Evolutionary conservation across 2,797 vertebrate species (phyloP).

Genomic region (Remorina albescens): DNA sequence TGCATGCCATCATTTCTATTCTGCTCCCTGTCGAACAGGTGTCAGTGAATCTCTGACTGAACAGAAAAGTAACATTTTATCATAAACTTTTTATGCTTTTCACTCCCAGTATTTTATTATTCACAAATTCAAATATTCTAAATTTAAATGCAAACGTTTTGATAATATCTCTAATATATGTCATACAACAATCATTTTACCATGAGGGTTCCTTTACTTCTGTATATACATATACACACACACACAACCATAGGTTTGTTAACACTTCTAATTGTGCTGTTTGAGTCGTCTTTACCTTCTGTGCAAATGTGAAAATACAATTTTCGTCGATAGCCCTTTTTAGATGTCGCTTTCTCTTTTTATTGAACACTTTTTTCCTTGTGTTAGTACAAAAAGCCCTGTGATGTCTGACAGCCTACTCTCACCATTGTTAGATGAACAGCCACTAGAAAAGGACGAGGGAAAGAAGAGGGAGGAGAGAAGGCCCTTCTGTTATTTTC

Average conservation of each 20-base stretch:
- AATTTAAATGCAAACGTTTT: neutral
- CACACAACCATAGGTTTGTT: constrained; percentile 31
- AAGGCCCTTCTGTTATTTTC: constrained; percentile 93
- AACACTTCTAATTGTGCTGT: constrained; percentile 40
- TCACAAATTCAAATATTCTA: constrained; percentile 6
- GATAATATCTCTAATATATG: too few relatives aligned
- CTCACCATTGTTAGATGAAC: constrained; percentile 86
- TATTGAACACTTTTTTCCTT: constrained; percentile 72
- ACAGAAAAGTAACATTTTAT: constrained; percentile 13
- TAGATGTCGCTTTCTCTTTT: constrained; percentile 75
- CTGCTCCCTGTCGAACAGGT: constrained; percentile 77
- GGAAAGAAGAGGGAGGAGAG: constrained; percentile 82
- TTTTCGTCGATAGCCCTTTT: constrained; percentile 75
- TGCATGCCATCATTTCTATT: constrained; percentile 73
- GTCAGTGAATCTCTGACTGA: constrained; percentile 53
- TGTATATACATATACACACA: too few relatives aligned
- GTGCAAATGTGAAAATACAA: constrained; percentile 69
- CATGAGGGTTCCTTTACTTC: too few relatives aligned
- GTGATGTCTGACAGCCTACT: constrained; percentile 89
- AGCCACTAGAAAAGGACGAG: constrained; percentile 79
- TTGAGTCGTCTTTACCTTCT: constrained; percentile 43
- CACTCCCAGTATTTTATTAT: neutral
- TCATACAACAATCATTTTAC: neutral
- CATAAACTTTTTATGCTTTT: neutral
- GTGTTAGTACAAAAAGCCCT: constrained; percentile 82